Base-by-base conservation (phyloP, 1,140 invertebrate species). In the Aplysia californica region DNA sequence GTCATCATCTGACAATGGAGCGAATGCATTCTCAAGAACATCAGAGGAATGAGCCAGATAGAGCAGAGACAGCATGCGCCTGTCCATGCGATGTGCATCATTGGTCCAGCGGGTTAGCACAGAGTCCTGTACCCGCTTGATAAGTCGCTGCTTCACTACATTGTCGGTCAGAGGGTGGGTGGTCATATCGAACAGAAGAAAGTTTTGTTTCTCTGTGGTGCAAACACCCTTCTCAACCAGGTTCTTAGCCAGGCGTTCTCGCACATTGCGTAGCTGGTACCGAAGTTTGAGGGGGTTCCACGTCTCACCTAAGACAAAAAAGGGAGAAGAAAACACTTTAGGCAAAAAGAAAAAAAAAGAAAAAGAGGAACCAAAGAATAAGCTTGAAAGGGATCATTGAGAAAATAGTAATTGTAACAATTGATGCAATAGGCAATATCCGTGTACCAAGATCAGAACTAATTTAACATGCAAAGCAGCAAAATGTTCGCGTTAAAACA, bases 151-250 rank as follows among this genome's bases (percentile, higher is more conserved):
- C 92, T 99, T 99, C n/a, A 96, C 94, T 80, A 94, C 92, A 91
- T 96, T 96, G 90, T 99, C 97, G 69, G 96, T 97, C 55, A 99
- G 92, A 44, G 98, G 98, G 93, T 99, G 98, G 82, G 98, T 99
- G 33, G 98, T 99, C 98, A 99, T 99, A 92, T 99, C 98, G 91
- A 99, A 99, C 26, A 99, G 91, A 80, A 99, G 92, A 91, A 99
- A 99, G 91, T 99, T 99, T 91, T 99, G 98, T 92, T 99, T 99
- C 91, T 99, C 98, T 69, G 98, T 99, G 64, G 98, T 99, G 77
- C 99, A 92, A n/a, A 99, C 97, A 80, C 98, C 98, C 91, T 99
- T 99, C 90, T 99, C 98, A 26, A 99, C 98, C 83, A 99, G 92
- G 92, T 99, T 99, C 90, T 99, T 99, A 18, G 98, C 98, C 86